These are phyloP conservation scores for Penaeus japonicus DNA, from an alignment of 1,140 invertebrate genomes.

Conservation along the genomic window DNA sequence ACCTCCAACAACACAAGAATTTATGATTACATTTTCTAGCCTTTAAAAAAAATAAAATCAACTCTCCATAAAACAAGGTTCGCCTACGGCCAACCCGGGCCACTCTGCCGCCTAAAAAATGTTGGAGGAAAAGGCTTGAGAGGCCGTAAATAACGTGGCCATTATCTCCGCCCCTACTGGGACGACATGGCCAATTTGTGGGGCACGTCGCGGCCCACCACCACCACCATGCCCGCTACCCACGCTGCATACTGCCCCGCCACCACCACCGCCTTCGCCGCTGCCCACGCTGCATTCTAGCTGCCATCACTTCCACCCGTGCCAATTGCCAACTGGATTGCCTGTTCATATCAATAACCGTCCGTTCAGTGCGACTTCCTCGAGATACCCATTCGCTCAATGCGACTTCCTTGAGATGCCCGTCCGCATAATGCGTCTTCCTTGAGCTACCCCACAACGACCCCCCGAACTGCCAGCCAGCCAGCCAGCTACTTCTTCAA, in stretches of 20 bases:
- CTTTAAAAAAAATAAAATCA: constrained; percentile 20
- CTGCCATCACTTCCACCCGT: neutral
- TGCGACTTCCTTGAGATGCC: no score
- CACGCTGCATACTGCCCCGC: neutral
- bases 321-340: no score
- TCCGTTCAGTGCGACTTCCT: no score
- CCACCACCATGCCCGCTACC: neutral
- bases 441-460: no score
- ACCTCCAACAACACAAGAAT: constrained; percentile 25
- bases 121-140: constrained; percentile 40
- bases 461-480: no score
- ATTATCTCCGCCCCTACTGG: constrained; percentile 50
- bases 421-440: no score
- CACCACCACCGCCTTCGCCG: neutral
- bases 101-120: constrained; percentile 8
- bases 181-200: constrained; percentile 48
- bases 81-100: constrained; percentile 1
- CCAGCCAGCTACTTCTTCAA: no score
- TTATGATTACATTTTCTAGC: constrained; percentile 13
- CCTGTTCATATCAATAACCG: no score
- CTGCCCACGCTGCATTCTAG: neutral
- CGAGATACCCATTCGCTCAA: no score
- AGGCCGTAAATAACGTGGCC: constrained; percentile 48
- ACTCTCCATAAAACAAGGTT: constrained; percentile 31
- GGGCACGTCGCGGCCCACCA: neutral